These are phyloP conservation scores for Yasuhikotakia modesta DNA, from an alignment of 2,797 vertebrate genomes.

Conservation along the genomic window DNA sequence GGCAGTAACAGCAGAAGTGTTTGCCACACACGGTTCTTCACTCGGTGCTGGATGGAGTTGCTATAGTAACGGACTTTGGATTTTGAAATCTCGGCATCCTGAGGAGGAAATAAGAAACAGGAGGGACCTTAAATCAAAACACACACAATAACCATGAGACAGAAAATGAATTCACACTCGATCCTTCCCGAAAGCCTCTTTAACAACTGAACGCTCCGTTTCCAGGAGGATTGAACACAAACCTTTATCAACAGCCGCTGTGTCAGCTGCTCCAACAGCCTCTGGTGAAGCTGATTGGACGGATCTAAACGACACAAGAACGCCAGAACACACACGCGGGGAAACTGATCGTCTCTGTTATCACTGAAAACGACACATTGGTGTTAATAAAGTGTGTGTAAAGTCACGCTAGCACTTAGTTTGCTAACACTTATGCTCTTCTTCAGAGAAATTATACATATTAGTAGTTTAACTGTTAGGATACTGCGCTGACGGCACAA, in stretches of 20 bases:
- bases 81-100: constrained; percentile 85
- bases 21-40: constrained; percentile 93
- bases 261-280: constrained; percentile 82
- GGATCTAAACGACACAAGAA: constrained; percentile 85
- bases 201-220: not conserved
- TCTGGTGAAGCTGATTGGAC: constrained; percentile 76
- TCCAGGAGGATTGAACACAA: constrained; percentile 3
- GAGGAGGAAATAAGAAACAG: constrained; percentile 5
- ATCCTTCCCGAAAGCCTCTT: not conserved
- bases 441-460: not conserved
- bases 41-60: constrained; percentile 91
- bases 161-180: not conserved
- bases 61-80: constrained; percentile 86
- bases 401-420: no score
- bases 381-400: not conserved
- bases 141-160: constrained; percentile 11
- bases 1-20: constrained; percentile 86
- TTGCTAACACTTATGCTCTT: no score
- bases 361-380: constrained; percentile 74
- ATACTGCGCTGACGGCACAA: no score
- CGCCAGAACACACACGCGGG: constrained; percentile 84
- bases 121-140: constrained; percentile 19
- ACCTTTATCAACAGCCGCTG: constrained; percentile 87
- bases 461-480: no score
- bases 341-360: constrained; percentile 86